phyloP scores from a whole-genome alignment of 2,113 vertebrate species.

The Ochotona princeps region DNA sequence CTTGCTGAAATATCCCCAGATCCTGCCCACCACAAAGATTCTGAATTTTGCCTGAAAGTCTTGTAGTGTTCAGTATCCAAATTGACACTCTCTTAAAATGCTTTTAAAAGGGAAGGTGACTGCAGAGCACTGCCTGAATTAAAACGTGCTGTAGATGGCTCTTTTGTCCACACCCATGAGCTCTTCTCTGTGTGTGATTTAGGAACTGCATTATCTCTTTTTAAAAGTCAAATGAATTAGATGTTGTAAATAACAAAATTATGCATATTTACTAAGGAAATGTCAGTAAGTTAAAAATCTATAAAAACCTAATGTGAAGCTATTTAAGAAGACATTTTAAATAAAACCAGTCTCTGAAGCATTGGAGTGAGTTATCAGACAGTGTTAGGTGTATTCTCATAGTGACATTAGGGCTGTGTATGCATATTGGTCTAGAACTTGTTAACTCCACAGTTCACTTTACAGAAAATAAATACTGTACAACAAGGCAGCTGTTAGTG shows the following conservation, averaged over 20 bases:
- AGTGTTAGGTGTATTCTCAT: background rate
- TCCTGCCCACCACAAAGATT: background rate
- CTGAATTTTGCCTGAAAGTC: slow-evolving; percentile 62
- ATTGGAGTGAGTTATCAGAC: slow-evolving; percentile 17
- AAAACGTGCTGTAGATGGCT: background rate
- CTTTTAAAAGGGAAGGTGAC: background rate
- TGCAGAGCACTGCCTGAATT: background rate
- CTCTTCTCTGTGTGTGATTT: background rate
- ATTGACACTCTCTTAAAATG: slow-evolving; percentile 10
- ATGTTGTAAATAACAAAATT: slow-evolving; percentile 55
- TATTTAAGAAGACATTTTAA: slow-evolving; percentile 35
- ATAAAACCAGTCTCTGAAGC: background rate
- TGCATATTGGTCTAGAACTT: slow-evolving; percentile 32
- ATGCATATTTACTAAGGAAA: slow-evolving; percentile 36
- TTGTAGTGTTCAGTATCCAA: background rate
- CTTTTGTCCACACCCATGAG: background rate
- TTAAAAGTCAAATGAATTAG: slow-evolving; percentile 36
- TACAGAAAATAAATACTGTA: background rate
- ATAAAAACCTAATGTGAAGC: slow-evolving; percentile 3
- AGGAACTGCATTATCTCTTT: slow-evolving; percentile 39
- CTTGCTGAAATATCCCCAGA: slow-evolving; percentile 10
- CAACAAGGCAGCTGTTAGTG: background rate
- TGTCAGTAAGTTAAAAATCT: slow-evolving; percentile 34
- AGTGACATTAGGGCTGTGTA: background rate
- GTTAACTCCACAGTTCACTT: background rate